Evolutionary conservation across 2,113 vertebrate genomes (phyloP), one percentile per base, ranked within the genome.

Genomic region (Lepus timidus): DNA sequence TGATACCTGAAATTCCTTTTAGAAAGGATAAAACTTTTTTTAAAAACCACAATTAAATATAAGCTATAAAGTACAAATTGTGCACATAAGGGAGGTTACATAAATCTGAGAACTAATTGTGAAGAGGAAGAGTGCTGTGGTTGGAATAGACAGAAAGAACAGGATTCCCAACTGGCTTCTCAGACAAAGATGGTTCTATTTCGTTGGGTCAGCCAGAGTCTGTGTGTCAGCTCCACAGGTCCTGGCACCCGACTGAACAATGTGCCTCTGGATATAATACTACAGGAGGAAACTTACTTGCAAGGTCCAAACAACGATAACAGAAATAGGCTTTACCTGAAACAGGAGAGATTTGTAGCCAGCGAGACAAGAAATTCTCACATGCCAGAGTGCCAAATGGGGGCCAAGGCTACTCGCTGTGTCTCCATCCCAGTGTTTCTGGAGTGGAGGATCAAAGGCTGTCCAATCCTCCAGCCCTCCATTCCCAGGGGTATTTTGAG

Each of bases 1-100:
- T 71, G n/a, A 29, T 78, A 65, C 62, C 55, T 62, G 75, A 90
- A 58, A 78, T 55, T 93, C 83, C 58, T 80, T 85, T 93, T 27
- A 78, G 70, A 96, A 83, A 1, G 31, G 20, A 80, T 1, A 93
- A 87, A 16, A 9, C 6, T 14, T 67, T 90, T 9, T n/a, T 58
- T 20, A 6, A 58, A 44, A 58, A 65, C 9, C 20, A 61, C 64
- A 86, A 14, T 51, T 85, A 67, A 82, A 82, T 76, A 83, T 55
- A 22, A 78, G 13, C 4, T 31, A 8, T 49, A 78, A 86, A 51
- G 20, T 11, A 71, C 12, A 90, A 44, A 93, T 58, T 70, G 71
- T n/a, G 8, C 23, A 84, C 55, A 58, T 58, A 33, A 58, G 23
- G 65, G 81, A 68, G 20, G 31, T 95, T 84, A 61, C 2, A 51